Evolutionary conservation across 2,888 invertebrate genomes (phyloP).

Genomic region (Drosophila maculinotata): DNA sequence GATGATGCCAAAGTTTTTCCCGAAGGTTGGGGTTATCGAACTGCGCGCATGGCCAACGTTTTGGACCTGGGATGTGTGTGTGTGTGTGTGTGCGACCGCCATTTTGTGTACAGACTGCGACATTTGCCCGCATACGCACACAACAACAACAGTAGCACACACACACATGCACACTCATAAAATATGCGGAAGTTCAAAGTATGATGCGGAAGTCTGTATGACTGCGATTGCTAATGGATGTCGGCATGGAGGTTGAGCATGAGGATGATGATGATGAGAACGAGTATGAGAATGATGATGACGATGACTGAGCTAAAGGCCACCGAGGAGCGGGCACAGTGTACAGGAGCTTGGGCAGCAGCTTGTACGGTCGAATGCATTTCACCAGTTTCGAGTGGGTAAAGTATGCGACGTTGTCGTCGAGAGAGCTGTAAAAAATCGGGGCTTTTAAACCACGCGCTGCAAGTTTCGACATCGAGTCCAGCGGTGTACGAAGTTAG

Average conservation of each 20-base stretch:
- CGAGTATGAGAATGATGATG: slow-evolving; percentile 25
- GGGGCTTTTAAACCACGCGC: slow-evolving; percentile 70
- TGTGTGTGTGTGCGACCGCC: slow-evolving; percentile 66
- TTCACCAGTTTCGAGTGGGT: slow-evolving; percentile 66
- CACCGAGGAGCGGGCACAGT: too few relatives aligned
- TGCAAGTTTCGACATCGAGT: slow-evolving; percentile 77
- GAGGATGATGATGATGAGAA: not conserved
- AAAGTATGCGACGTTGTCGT: slow-evolving; percentile 30
- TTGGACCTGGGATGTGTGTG: slow-evolving; percentile 31
- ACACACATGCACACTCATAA: slow-evolving; percentile 48
- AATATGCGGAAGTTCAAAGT: slow-evolving; percentile 81
- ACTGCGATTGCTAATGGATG: slow-evolving; percentile 82
- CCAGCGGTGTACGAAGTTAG: slow-evolving; percentile 85
- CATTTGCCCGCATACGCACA: slow-evolving; percentile 55
- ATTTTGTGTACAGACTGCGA: slow-evolving; percentile 70
- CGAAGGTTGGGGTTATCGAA: slow-evolving; percentile 34
- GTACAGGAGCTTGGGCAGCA: slow-evolving; percentile 33
- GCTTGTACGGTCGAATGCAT: slow-evolving; percentile 74
- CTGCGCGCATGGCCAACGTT: slow-evolving; percentile 69
- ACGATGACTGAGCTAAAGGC: slow-evolving; percentile 26
- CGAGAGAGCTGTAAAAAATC: slow-evolving; percentile 45
- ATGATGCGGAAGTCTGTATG: slow-evolving; percentile 82
- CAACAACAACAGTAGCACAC: slow-evolving; percentile 17
- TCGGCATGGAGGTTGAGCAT: slow-evolving; percentile 45
- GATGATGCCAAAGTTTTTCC: slow-evolving; percentile 39